Evolutionary conservation across 2,113 vertebrate species (phyloP).

Genomic region (Proteles cristata): DNA sequence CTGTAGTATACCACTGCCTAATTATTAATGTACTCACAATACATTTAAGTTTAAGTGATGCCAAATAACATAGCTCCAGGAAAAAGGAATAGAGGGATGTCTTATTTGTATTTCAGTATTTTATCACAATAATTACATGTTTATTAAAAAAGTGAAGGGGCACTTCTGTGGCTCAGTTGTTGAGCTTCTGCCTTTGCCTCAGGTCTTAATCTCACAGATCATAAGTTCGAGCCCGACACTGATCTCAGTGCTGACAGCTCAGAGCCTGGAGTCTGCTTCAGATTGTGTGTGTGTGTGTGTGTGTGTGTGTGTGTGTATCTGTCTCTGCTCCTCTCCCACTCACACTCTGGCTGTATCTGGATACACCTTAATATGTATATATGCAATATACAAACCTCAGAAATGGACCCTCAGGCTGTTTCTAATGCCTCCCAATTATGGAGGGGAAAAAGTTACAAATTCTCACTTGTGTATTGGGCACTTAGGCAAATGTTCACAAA

Average conservation of each 20-base stretch:
- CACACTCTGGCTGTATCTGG: too few species aligned
- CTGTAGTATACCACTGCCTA: neutral
- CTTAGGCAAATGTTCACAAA: neutral
- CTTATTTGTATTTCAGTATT: neutral
- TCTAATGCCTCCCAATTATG: neutral
- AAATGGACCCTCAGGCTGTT: neutral
- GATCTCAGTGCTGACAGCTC: too few species aligned
- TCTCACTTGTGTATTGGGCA: neutral
- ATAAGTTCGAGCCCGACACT: too few species aligned
- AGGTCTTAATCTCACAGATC: too few species aligned
- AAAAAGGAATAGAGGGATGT: neutral
- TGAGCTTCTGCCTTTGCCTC: too few species aligned
- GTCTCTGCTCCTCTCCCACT: too few species aligned
- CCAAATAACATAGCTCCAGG: neutral
- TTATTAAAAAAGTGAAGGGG: neutral
- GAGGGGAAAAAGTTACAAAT: neutral
- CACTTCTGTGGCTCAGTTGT: too few species aligned
- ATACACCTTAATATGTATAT: neutral
- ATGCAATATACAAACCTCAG: neutral
- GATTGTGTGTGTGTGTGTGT: too few species aligned
- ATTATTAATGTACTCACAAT: slow-evolving; percentile 20
- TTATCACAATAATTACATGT: neutral
- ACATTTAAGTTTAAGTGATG: neutral
- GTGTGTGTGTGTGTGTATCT: too few species aligned
- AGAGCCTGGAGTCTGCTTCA: too few species aligned